phyloP scores from a whole-genome alignment of 2,888 invertebrate genomes.

The Sialis lutaria region DNA sequence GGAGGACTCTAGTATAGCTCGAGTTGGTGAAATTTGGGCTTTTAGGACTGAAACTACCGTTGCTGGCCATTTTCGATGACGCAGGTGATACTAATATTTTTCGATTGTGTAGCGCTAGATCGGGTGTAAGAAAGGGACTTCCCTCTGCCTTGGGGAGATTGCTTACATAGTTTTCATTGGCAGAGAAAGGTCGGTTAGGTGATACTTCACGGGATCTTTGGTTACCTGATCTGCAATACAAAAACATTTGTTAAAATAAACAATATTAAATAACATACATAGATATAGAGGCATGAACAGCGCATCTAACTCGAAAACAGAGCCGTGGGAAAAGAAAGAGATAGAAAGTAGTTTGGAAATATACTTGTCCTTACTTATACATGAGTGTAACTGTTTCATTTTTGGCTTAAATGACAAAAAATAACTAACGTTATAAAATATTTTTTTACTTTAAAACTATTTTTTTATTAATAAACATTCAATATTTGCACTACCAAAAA shows the following conservation, averaged over 20 bases:
- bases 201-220: slow-evolving; percentile 46
- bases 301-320: too few species aligned
- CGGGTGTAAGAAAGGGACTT: slow-evolving; percentile 8
- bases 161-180: slow-evolving; percentile 1
- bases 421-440: too few species aligned
- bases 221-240: slow-evolving; percentile 20
- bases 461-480: too few species aligned
- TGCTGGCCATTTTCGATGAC: too few species aligned
- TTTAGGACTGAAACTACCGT: background rate
- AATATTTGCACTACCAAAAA: too few species aligned
- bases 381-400: too few species aligned
- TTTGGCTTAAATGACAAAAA: too few species aligned
- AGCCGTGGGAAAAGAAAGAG: too few species aligned
- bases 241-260: background rate
- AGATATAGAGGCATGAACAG: too few species aligned
- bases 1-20: background rate
- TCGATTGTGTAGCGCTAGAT: slow-evolving; percentile 3
- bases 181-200: slow-evolving; percentile 39
- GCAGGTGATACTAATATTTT: slow-evolving; percentile 1
- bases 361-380: too few species aligned
- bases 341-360: too few species aligned
- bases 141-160: background rate
- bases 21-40: background rate
- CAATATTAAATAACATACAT: background rate
- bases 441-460: too few species aligned